Conservation (phyloP, 2,113 vertebrate species). For the Camelus dromedarius region DNA sequence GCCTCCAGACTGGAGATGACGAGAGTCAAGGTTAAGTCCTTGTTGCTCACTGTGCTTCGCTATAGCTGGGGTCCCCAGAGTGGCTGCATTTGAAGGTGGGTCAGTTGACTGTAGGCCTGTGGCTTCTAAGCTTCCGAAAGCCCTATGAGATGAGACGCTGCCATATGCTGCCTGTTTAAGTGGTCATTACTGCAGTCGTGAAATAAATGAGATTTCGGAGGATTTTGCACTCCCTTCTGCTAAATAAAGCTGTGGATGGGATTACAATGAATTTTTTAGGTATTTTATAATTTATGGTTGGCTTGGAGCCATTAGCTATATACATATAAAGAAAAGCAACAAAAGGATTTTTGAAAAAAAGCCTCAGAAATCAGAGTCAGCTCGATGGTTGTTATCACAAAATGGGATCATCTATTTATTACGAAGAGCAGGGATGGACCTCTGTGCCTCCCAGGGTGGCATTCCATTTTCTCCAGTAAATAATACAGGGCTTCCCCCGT, state of each 20-base stretch:
- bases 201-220: slow-evolving; percentile 9
- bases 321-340: slow-evolving; percentile 56
- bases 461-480: slow-evolving; percentile 79
- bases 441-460: neutral
- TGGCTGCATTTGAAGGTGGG: neutral
- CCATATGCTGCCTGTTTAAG: neutral
- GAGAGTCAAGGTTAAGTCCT: neutral
- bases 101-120: neutral
- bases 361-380: slow-evolving; percentile 61
- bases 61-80: neutral
- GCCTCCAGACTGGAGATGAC: neutral
- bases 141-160: neutral
- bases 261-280: slow-evolving; percentile 67
- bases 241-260: neutral
- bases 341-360: slow-evolving; percentile 1
- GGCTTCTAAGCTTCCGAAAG: neutral
- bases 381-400: slow-evolving; percentile 57
- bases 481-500: slow-evolving; percentile 63
- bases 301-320: slow-evolving; percentile 39
- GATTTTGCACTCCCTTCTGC: neutral
- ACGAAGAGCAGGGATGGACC: neutral
- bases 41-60: neutral
- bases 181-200: neutral
- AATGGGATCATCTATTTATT: slow-evolving; percentile 65
- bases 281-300: slow-evolving; percentile 62